Evolutionary conservation across 2,797 vertebrate species (phyloP), one percentile per base, ranked within the genome.

Genomic region (Bufotes viridis): DNA sequence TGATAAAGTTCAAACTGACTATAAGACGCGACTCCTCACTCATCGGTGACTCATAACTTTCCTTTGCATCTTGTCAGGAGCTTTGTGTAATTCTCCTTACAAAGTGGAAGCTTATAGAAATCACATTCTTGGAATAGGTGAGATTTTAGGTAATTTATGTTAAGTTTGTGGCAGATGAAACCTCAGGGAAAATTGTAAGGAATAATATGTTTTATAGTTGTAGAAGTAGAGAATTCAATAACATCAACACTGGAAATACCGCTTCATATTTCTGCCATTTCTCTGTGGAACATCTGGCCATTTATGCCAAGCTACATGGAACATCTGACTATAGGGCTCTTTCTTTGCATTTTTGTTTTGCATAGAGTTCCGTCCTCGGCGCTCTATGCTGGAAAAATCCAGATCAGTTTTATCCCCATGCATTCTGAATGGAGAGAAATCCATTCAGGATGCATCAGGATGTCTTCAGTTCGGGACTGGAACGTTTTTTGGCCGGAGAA

Each of bases 1-100:
- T 86, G 87, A 89, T 89, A 85, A 79, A 85, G 78, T 82, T 51
- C 26, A 80, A 79, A 72, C 29, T 11, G 58, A 55, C 42, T 81
- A 76, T 60, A 81, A 86, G 79, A 51, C 60, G 82, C 67, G 79
- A 69, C 88, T 78, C 34, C 34, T 89, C 88, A 86, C 88, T 89
- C 88, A 86, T 76, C 88, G 86, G 72, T 86, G 81, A 67, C 84
- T 82, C 88, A 89, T 89, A 86, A 85, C 78, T 82, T 86, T 81
- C 51, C 78, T 86, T 85, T 29, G 86, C 85, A 86, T 86, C 78
- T 81, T 86, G 60, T 74, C 51, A 14, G 55, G 34, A 81, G 18
- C 49, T 81, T 76, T 20, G 65, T 49, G n/a, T 34, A 81, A 34
- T 70, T 78, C 75, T 83, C 57, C 63, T 42, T 85, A 81, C 87